Evolutionary conservation across 2,888 invertebrate genomes (phyloP).

Genomic region (Parthenolecanium corni): DNA sequence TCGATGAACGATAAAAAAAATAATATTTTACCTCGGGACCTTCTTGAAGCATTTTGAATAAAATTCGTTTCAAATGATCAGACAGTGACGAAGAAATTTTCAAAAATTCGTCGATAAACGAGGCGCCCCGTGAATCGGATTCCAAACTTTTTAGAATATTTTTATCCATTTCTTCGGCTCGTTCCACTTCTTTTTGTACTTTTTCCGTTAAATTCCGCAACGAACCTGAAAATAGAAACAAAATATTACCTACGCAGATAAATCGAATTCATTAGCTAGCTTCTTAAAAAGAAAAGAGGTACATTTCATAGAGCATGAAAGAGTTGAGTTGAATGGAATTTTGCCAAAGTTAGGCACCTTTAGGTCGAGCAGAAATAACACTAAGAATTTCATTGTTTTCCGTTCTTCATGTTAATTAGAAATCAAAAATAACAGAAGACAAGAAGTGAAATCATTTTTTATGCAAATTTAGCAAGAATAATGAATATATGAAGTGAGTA

Average conservation of each 20-base stretch:
- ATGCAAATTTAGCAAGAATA: too few species aligned
- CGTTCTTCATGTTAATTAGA: too few species aligned
- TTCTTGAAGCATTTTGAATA: slow-evolving; percentile 9
- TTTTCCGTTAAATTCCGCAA: slow-evolving; percentile 16
- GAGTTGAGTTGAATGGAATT: not conserved
- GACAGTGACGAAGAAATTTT: not conserved
- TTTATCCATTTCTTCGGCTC: slow-evolving; percentile 19
- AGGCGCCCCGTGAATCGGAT: not conserved
- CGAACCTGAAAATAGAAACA: slow-evolving; percentile 1
- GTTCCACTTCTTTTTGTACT: slow-evolving; percentile 24
- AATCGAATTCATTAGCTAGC: not conserved
- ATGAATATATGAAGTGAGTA: too few species aligned
- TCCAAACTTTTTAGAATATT: slow-evolving; percentile 15
- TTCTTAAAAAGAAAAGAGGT: not conserved
- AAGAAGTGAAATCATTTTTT: too few species aligned
- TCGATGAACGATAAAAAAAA: not conserved
- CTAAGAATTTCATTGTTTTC: too few species aligned
- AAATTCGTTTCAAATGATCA: not conserved
- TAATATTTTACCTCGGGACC: slow-evolving; percentile 8
- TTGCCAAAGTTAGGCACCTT: not conserved
- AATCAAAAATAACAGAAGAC: too few species aligned
- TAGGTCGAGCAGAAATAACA: too few species aligned
- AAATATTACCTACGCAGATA: too few species aligned
- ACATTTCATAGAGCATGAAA: not conserved
- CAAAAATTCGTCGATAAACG: not conserved